Percentiles rank a stretch among this genome's conserved stretches.
Evolutionary conservation across 2,888 invertebrate species (phyloP).

Genomic region (Petrolisthes manimaculis): DNA sequence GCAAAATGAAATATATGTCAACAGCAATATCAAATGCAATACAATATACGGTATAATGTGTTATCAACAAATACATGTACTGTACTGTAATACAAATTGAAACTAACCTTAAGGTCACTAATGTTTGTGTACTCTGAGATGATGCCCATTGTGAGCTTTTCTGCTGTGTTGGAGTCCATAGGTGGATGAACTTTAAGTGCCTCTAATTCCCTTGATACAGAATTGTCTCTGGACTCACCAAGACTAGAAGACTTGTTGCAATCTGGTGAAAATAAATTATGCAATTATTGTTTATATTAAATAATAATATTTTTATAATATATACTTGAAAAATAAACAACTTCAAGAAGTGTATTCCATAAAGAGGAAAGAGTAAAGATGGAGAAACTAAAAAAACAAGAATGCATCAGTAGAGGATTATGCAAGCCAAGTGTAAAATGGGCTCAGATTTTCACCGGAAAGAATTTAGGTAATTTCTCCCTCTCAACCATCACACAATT

Average conservation of each 20-base stretch:
- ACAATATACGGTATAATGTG: no score
- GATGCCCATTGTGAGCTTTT: constrained; percentile 41
- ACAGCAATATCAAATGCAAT: neutral
- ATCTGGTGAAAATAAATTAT: constrained; percentile 15
- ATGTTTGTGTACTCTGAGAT: constrained; percentile 54
- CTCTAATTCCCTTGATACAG: constrained; percentile 48
- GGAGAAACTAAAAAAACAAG: no score
- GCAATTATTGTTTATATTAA: no score
- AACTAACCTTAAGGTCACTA: constrained; percentile 47
- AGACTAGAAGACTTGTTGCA: constrained; percentile 60
- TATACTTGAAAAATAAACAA: neutral
- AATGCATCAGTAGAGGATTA: neutral
- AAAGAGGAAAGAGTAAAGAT: neutral
- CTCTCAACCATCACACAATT: neutral
- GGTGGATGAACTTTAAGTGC: constrained; percentile 25
- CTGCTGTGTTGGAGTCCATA: constrained; percentile 27
- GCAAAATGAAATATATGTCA: neutral
- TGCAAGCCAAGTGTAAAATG: neutral
- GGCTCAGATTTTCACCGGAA: neutral
- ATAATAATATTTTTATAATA: no score
- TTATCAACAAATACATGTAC: neutral
- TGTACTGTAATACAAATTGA: constrained; percentile 13
- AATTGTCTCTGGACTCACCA: constrained; percentile 56
- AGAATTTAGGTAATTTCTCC: neutral
- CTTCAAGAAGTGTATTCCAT: no score